Percentiles rank a stretch among this genome's conserved stretches.
Conservation (phyloP, 2,113 vertebrate species). For the Pongo abelii region DNA sequence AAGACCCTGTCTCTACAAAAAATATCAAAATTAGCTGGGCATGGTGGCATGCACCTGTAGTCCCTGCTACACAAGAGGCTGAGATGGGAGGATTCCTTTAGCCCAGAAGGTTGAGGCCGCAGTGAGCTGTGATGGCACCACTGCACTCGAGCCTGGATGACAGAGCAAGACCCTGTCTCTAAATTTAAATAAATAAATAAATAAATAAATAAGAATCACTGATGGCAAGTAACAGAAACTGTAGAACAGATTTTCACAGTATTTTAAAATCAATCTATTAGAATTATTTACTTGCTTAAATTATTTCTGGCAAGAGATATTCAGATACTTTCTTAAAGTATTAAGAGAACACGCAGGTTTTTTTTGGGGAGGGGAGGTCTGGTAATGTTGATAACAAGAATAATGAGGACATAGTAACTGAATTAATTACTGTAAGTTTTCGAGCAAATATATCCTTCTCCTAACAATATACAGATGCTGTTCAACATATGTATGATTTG, state of each 20-base stretch:
- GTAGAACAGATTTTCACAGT: neutral
- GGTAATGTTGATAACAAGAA: neutral
- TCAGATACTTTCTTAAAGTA: neutral
- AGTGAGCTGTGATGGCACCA: no score
- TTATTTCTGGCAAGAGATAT: neutral
- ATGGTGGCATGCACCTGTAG: no score
- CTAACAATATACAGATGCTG: neutral
- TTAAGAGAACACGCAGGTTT: neutral
- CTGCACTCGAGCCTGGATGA: no score
- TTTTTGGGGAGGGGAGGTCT: no score
- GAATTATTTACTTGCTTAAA: neutral
- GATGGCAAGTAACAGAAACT: neutral
- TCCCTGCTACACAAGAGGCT: no score
- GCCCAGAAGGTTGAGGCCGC: no score
- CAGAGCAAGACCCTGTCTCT: no score
- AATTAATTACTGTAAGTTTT: neutral
- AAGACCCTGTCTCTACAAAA: no score
- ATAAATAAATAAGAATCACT: neutral
- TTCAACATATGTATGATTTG: neutral
- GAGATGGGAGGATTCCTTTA: no score
- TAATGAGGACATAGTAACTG: neutral
- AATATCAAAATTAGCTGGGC: no score
- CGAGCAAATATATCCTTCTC: neutral
- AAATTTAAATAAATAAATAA: no score
- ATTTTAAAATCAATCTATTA: neutral